A percentile compares a stretch with the other conserved stretches of the same genome.
These are phyloP conservation scores for Tinea trinotella DNA, from an alignment of 2,888 invertebrate genomes.

Conservation along the genomic window DNA sequence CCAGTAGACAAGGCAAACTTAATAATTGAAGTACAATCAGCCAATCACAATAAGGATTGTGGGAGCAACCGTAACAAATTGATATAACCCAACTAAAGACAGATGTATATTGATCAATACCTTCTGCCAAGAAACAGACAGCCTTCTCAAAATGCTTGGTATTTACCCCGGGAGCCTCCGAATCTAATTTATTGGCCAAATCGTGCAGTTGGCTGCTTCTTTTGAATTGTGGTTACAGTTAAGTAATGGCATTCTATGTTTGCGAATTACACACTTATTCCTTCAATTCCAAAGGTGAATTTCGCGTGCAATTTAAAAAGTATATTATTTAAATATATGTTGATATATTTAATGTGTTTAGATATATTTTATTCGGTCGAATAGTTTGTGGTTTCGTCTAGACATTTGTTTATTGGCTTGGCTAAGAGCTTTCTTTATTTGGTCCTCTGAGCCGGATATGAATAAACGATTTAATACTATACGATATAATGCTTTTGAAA, in stretches of 20 bases:
- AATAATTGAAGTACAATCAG: slow-evolving; percentile 12
- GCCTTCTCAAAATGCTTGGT: slow-evolving; percentile 3
- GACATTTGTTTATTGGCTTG: slow-evolving; percentile 5
- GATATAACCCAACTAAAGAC: slow-evolving; percentile 24
- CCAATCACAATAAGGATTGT: slow-evolving; percentile 1
- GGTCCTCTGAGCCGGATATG: neutral
- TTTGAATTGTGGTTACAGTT: slow-evolving; percentile 13
- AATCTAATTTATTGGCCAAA: slow-evolving; percentile 18
- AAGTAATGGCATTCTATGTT: neutral
- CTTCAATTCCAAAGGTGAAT: neutral
- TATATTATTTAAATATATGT: slow-evolving; percentile 6
- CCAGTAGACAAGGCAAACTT: slow-evolving; percentile 4
- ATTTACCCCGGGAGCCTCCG: slow-evolving; percentile 15
- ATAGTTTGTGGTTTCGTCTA: slow-evolving; percentile 1
- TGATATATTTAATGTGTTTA: slow-evolving; percentile 12
- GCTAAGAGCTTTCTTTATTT: slow-evolving; percentile 1
- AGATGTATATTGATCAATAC: slow-evolving; percentile 23
- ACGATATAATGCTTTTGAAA: too few relatives aligned
- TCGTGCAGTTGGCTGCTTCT: slow-evolving; percentile 15
- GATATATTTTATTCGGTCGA: slow-evolving; percentile 13
- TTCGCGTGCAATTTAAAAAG: neutral
- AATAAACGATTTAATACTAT: neutral
- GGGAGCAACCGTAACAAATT: slow-evolving; percentile 24
- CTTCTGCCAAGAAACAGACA: slow-evolving; percentile 16
- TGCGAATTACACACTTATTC: neutral